Conservation (phyloP, 2,113 vertebrate species). For the Pygathrix nemaeus region DNA sequence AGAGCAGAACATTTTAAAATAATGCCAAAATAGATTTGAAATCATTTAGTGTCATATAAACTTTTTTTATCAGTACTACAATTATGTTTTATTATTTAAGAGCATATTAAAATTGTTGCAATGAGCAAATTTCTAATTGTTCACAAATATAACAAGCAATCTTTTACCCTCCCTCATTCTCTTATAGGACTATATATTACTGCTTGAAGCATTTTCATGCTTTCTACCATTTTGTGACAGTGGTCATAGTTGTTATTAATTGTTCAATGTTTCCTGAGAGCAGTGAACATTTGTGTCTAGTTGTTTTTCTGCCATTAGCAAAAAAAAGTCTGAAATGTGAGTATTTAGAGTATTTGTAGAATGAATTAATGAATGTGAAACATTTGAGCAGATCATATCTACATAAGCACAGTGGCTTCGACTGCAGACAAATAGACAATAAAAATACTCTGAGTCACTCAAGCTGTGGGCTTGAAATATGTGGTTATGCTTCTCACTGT, state of each 20-base stretch:
- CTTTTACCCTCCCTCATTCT: not conserved
- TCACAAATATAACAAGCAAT: not conserved
- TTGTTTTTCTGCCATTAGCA: not conserved
- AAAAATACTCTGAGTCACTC: not conserved
- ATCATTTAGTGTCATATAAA: not conserved
- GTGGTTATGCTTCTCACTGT: not conserved
- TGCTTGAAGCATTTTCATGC: not conserved
- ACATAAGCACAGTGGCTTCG: not conserved
- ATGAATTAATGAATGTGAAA: slow-evolving; percentile 13
- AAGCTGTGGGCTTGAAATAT: slow-evolving; percentile 27
- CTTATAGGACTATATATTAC: not conserved
- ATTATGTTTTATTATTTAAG: slow-evolving; percentile 24
- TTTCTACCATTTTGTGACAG: not conserved
- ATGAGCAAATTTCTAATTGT: not conserved
- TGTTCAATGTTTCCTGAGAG: not conserved
- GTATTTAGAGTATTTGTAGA: not conserved
- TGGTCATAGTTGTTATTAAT: not conserved
- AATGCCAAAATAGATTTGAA: not conserved
- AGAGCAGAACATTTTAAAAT: not conserved
- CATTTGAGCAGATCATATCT: not conserved
- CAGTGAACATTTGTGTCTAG: not conserved
- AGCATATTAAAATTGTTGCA: not conserved
- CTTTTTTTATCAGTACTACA: not conserved
- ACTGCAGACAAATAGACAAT: not conserved
- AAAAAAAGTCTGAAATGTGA: not conserved